Base-by-base conservation (phyloP, 2,888 invertebrate species). In the Diloba caeruleocephala region DNA sequence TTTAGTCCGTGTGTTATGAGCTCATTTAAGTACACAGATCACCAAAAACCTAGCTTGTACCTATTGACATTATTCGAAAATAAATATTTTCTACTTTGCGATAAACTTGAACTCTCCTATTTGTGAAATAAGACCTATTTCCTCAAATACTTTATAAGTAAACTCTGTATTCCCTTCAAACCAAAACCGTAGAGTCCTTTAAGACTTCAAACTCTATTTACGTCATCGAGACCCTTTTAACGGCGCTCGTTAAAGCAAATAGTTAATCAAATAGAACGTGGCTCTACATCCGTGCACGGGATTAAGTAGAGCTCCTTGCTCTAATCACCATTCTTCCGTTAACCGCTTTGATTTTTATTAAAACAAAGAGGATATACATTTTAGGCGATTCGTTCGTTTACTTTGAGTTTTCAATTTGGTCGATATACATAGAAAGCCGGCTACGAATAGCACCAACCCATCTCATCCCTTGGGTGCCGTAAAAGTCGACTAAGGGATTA, bases 241-340 rank as follows among this genome's bases (percentile, higher is more conserved):
- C 64, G 68, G 68, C 45, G 48, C 75, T 66, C 54, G 65, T 74
- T 74, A 67, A 60, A 63, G 59, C 66, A 70, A 73, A 76, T 71
- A 74, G 76, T 76, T 82, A 78, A 81, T 84, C 81, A 82, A 80
- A 81, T 76, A 75, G 71, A 78, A 43, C 84, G 81, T 82, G 83
- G 72, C 70, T 67, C 61, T 60, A 72, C 70, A 63, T 58, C 55
- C 56, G 52, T 44, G 48, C 50, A 46, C 56, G 42, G 77, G 79
- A 79, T 79, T 81, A 81, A 49, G 65, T 54, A 41, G 59, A 70
- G 70, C 71, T 70, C 44, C 67, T 74, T 64, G 52, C 67, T 43
- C 41, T 64, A 52, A 74, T 59, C 51, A 53, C 5, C 29, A 68
- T 69, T 74, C 74, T 70, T 71, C 34, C 62, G 59, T 65, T 79